phyloP scores from a whole-genome alignment of 2,113 vertebrate genomes.

The Lophochroa leadbeateri region DNA sequence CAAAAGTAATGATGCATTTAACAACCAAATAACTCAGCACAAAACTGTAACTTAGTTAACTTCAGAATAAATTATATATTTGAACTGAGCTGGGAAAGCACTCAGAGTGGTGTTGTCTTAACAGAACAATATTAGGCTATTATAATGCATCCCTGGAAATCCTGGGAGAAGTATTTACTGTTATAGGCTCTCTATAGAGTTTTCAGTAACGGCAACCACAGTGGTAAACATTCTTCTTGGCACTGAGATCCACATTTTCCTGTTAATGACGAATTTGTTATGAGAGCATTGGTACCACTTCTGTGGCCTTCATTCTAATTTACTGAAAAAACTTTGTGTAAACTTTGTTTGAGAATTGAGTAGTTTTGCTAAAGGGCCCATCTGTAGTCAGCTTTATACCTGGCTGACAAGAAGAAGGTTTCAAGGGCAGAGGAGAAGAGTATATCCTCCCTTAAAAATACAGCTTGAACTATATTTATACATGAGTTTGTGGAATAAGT shows the following conservation, averaged over 20 bases:
- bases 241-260: not conserved
- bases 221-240: not conserved
- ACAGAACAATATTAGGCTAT: not conserved
- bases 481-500: not conserved
- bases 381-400: not conserved
- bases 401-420: not conserved
- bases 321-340: not conserved
- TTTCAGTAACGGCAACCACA: not conserved
- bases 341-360: not conserved
- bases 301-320: not conserved
- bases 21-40: not conserved
- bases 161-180: not conserved
- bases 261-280: not conserved
- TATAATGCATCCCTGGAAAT: not conserved
- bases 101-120: not conserved
- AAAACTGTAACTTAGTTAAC: not conserved
- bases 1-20: not conserved
- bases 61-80: not conserved
- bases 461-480: not conserved
- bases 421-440: not conserved
- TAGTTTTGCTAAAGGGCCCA: not conserved
- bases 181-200: not conserved
- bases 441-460: not conserved
- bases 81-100: not conserved
- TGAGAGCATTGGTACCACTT: not conserved